Percentiles rank a stretch among this genome's conserved stretches.
Evolutionary conservation across 2,113 vertebrate genomes (phyloP).

Genomic region (Cyphomyrus plagiostoma): DNA sequence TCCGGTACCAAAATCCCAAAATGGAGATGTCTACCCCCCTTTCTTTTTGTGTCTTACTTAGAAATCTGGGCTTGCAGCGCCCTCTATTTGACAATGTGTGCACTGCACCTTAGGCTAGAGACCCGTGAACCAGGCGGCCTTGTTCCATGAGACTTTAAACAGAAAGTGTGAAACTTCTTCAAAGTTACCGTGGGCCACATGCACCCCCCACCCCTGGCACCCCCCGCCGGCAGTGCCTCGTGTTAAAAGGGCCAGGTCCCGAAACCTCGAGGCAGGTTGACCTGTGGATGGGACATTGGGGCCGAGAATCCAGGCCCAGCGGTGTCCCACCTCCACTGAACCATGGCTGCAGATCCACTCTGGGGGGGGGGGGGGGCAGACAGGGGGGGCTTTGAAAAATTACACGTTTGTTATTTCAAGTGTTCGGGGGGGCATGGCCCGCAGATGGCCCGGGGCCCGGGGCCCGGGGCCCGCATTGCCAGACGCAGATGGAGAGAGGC

Average conservation of each 20-base stretch:
- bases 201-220: constrained; percentile 73
- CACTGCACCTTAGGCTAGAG: constrained; percentile 60
- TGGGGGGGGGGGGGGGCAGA: constrained; percentile 83
- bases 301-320: constrained; percentile 83
- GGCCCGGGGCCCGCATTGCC: constrained; percentile 68
- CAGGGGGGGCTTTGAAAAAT: constrained; percentile 93
- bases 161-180: constrained; percentile 79
- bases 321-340: constrained; percentile 93
- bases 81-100: constrained; percentile 73
- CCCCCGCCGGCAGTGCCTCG: constrained; percentile 84
- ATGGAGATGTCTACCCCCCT: constrained; percentile 46
- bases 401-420: constrained; percentile 99
- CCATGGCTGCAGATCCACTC: constrained; percentile 76
- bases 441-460: constrained; percentile 83
- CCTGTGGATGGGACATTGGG: constrained; percentile 74
- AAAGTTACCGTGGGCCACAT: constrained; percentile 82
- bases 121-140: constrained; percentile 47
- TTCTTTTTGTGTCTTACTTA: constrained; percentile 25
- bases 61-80: constrained; percentile 74
- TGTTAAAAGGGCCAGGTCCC: constrained; percentile 87
- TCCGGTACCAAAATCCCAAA: constrained; percentile 48
- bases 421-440: constrained; percentile 80
- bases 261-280: constrained; percentile 87
- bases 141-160: constrained; percentile 65
- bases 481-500: constrained; percentile 74